Conservation (phyloP, 2,797 vertebrate species). For the Myripristis murdjan region DNA sequence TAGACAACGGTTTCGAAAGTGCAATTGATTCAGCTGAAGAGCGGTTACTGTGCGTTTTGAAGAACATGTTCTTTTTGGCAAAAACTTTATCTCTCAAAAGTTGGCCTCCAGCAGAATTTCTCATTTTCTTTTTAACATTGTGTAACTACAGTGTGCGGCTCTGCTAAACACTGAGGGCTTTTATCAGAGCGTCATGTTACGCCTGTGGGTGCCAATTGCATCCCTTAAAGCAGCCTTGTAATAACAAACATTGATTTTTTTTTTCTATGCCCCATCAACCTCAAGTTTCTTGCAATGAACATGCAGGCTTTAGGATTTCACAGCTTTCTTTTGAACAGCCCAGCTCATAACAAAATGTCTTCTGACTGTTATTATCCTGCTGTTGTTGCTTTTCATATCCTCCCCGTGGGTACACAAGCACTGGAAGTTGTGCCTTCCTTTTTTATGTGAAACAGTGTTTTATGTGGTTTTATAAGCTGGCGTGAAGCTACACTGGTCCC, state of each 20-base stretch:
- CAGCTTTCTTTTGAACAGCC: conserved; percentile 44
- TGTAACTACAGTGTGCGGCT: conserved; percentile 19
- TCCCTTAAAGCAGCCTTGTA: conserved; percentile 52
- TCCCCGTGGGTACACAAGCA: conserved; percentile 47
- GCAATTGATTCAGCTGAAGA: background rate
- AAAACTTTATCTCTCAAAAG: conserved; percentile 17
- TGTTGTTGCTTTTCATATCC: conserved; percentile 35
- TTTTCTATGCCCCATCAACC: conserved; percentile 45
- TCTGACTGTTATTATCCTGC: conserved; percentile 53
- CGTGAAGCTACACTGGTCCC: conserved; percentile 10
- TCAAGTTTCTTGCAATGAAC: conserved; percentile 31
- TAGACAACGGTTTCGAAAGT: background rate
- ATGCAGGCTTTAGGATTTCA: conserved; percentile 46
- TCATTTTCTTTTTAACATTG: conserved; percentile 28
- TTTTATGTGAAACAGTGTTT: conserved; percentile 44
- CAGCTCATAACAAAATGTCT: conserved; percentile 31
- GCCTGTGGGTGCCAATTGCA: conserved; percentile 56
- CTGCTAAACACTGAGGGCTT: conserved; percentile 32
- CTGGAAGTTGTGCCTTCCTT: conserved; percentile 11
- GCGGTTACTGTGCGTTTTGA: background rate
- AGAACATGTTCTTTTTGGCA: background rate
- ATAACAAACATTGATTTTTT: conserved; percentile 69
- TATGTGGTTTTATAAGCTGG: conserved; percentile 49
- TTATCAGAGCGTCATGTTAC: conserved; percentile 50
- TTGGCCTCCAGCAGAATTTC: conserved; percentile 43